A percentile compares a stretch with the other conserved stretches of the same genome.
phyloP scores from a whole-genome alignment of 2,888 invertebrate genomes.

The Trichacis sp. region DNA sequence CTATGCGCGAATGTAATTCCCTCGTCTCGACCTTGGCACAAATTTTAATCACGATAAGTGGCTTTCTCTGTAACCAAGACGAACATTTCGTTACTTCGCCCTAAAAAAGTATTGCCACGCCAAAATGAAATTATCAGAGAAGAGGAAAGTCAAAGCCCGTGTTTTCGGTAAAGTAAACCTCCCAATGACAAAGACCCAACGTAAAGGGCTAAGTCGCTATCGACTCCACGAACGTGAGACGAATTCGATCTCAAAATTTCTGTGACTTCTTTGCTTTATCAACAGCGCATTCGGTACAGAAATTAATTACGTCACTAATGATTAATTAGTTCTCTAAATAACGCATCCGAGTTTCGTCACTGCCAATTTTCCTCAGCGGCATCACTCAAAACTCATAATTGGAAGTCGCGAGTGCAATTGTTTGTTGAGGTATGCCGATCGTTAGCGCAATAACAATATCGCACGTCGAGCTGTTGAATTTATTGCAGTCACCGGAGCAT shows the following conservation, averaged over 20 bases:
- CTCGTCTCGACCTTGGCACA: neutral
- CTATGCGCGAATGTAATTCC: too few relatives aligned
- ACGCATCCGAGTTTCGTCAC: too few relatives aligned
- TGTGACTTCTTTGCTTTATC: too few relatives aligned
- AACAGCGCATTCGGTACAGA: too few relatives aligned
- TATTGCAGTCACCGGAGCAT: neutral
- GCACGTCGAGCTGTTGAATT: constrained; percentile 10
- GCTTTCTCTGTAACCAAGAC: neutral
- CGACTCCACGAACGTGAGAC: constrained; percentile 23
- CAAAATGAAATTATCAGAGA: constrained; percentile 33
- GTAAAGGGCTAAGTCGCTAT: constrained; percentile 30
- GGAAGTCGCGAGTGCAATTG: too few relatives aligned
- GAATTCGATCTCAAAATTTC: neutral
- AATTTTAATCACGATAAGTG: neutral
- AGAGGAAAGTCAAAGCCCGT: constrained; percentile 12
- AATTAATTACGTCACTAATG: too few relatives aligned
- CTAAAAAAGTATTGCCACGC: constrained; percentile 11
- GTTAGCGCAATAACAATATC: constrained; percentile 15
- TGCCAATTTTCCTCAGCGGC: too few relatives aligned
- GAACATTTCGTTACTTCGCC: neutral
- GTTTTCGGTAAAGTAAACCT: constrained; percentile 25
- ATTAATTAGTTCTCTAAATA: too few relatives aligned
- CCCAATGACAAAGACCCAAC: constrained; percentile 34
- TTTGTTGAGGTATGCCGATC: neutral
- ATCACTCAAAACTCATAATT: too few relatives aligned